These are phyloP conservation scores for Epizoanthus scotinus DNA, from an alignment of 92 coral and sea anemone genomes.

Conservation along the genomic window DNA sequence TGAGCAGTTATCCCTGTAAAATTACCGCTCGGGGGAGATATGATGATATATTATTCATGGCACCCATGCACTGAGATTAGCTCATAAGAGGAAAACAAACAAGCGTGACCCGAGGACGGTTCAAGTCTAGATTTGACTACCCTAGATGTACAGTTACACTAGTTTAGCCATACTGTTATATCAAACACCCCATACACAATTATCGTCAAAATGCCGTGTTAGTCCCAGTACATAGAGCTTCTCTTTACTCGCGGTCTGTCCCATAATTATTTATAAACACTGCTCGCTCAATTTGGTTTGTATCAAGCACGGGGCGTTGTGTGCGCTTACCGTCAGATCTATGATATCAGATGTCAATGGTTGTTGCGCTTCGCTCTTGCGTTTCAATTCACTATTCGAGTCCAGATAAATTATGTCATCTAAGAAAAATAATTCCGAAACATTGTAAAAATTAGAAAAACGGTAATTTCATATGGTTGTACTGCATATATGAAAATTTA, in stretches of 20 bases:
- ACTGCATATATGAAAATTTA: too few relatives aligned
- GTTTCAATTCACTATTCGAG: background rate
- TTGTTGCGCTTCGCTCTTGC: background rate
- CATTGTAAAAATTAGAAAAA: too few relatives aligned
- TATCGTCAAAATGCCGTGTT: too few relatives aligned
- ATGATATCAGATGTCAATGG: background rate
- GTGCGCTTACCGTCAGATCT: background rate
- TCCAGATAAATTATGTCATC: background rate
- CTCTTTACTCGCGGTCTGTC: too few relatives aligned
- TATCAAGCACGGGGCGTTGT: background rate
- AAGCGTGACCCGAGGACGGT: background rate
- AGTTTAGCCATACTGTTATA: too few relatives aligned
- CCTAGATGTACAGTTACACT: background rate
- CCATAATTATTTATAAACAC: background rate
- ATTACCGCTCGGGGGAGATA: background rate
- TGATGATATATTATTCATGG: slow-evolving; percentile 3
- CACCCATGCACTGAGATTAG: background rate
- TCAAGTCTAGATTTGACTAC: background rate
- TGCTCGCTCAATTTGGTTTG: background rate
- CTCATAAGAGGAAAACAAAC: slow-evolving; percentile 8
- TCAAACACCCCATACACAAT: too few relatives aligned
- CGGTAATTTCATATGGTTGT: too few relatives aligned
- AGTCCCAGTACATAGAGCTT: background rate
- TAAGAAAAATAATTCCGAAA: too few relatives aligned
- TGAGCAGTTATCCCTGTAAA: background rate